These are phyloP conservation scores for Ichneumon xanthorius DNA, from an alignment of 2,888 invertebrate species.

Conservation along the genomic window DNA sequence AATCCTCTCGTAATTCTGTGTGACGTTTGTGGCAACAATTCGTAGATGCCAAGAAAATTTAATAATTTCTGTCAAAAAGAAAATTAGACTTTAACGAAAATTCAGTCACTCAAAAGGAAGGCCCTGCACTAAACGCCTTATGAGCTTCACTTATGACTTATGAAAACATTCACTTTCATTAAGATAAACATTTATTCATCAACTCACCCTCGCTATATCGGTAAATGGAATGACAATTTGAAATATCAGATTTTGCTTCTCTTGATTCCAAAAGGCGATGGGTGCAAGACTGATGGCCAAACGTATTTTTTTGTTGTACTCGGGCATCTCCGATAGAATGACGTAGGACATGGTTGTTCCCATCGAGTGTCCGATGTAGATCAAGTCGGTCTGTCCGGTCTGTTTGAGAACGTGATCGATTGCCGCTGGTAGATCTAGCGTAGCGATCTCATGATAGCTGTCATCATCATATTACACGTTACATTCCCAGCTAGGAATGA, in stretches of 20 bases:
- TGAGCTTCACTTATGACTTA: too few species aligned
- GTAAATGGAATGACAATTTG: not conserved
- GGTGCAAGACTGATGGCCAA: slow-evolving; percentile 1
- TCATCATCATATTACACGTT: not conserved
- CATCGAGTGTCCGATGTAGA: slow-evolving; percentile 95
- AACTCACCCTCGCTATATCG: too few species aligned
- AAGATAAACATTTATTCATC: too few species aligned
- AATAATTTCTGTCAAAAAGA: not conserved
- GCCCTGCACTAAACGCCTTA: too few species aligned
- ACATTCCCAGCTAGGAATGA: too few species aligned
- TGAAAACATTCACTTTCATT: too few species aligned
- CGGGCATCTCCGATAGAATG: slow-evolving; percentile 88
- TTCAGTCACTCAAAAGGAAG: too few species aligned
- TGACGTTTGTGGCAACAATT: not conserved
- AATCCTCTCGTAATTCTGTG: not conserved
- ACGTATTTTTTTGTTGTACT: slow-evolving; percentile 87
- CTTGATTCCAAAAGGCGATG: not conserved
- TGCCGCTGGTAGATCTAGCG: not conserved
- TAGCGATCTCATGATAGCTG: not conserved
- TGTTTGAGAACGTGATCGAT: slow-evolving; percentile 71
- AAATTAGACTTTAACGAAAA: not conserved
- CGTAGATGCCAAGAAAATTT: not conserved
- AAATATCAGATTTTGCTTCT: not conserved
- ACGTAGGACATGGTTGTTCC: slow-evolving; percentile 73
- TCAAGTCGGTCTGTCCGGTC: slow-evolving; percentile 86